Evolutionary conservation across 1,140 invertebrate genomes (phyloP).

Genomic region (Chionoecetes opilio): DNA sequence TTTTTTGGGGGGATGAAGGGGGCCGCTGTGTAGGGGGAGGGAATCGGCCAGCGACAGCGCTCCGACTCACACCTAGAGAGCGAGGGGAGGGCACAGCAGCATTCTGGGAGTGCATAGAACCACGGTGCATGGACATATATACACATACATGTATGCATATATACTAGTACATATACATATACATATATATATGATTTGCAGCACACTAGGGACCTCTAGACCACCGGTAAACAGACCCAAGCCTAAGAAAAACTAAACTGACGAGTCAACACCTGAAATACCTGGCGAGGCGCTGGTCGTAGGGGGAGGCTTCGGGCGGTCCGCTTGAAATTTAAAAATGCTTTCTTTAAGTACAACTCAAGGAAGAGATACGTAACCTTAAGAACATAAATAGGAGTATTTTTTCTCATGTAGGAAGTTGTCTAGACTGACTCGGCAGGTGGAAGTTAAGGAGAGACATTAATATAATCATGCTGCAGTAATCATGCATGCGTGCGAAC

Average conservation of each 20-base stretch:
- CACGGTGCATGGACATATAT: slow-evolving; percentile 37
- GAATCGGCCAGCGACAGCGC: slow-evolving; percentile 31
- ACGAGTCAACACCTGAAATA: slow-evolving; percentile 73
- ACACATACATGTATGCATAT: no score
- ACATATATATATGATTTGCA: slow-evolving; percentile 53
- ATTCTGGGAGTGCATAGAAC: slow-evolving; percentile 50
- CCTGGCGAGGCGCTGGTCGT: slow-evolving; percentile 69
- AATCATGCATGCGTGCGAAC: slow-evolving; percentile 53
- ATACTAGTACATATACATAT: neutral
- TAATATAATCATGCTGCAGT: slow-evolving; percentile 37
- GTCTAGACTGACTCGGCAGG: slow-evolving; percentile 10
- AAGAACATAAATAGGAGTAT: neutral
- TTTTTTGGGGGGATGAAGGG: slow-evolving; percentile 37
- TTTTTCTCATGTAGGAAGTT: neutral
- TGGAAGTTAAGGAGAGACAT: neutral
- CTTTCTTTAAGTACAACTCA: slow-evolving; percentile 62
- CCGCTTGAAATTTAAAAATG: slow-evolving; percentile 77
- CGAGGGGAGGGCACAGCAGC: slow-evolving; percentile 45
- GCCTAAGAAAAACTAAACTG: slow-evolving; percentile 58
- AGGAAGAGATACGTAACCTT: slow-evolving; percentile 13
- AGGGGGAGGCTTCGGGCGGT: slow-evolving; percentile 67
- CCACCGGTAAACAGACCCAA: slow-evolving; percentile 31
- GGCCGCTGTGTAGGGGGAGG: slow-evolving; percentile 19
- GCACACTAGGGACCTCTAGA: slow-evolving; percentile 59
- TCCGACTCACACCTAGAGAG: slow-evolving; percentile 34